Conservation (phyloP, 2,113 vertebrate genomes). For the Xenopus laevis region DNA sequence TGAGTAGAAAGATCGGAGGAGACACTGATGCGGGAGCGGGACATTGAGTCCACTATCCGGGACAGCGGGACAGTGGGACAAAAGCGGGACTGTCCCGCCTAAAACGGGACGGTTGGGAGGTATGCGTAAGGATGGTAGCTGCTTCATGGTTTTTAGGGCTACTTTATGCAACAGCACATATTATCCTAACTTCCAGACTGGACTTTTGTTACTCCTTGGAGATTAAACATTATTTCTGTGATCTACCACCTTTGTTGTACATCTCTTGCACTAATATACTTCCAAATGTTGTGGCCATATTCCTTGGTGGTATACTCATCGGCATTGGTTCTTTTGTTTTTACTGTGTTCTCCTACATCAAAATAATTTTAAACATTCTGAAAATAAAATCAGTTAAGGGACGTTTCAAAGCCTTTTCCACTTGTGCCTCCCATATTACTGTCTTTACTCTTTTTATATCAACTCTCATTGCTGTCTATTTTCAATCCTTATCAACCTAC, state of each 20-base stretch:
- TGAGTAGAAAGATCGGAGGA: no score
- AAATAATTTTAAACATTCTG: background rate
- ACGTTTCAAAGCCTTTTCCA: background rate
- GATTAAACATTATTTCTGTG: slow-evolving; percentile 12
- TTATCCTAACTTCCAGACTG: background rate
- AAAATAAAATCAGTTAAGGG: slow-evolving; percentile 3
- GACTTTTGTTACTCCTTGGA: background rate
- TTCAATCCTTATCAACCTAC: background rate
- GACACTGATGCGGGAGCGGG: no score
- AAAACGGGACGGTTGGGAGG: no score
- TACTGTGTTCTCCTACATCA: background rate
- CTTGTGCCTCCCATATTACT: slow-evolving; percentile 11
- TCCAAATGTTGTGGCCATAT: background rate
- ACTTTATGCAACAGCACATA: background rate
- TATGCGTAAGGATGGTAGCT: background rate
- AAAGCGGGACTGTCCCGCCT: no score
- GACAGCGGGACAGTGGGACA: no score
- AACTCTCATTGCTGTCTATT: slow-evolving; percentile 4
- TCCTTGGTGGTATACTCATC: background rate
- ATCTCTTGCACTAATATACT: slow-evolving; percentile 1
- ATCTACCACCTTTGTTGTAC: background rate
- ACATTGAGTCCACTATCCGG: no score
- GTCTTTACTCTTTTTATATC: slow-evolving; percentile 3
- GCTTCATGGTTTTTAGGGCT: slow-evolving; percentile 1
- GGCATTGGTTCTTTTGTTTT: background rate